These are phyloP conservation scores for Calliphora vomitoria DNA, from an alignment of 2,888 invertebrate species.

Conservation along the genomic window DNA sequence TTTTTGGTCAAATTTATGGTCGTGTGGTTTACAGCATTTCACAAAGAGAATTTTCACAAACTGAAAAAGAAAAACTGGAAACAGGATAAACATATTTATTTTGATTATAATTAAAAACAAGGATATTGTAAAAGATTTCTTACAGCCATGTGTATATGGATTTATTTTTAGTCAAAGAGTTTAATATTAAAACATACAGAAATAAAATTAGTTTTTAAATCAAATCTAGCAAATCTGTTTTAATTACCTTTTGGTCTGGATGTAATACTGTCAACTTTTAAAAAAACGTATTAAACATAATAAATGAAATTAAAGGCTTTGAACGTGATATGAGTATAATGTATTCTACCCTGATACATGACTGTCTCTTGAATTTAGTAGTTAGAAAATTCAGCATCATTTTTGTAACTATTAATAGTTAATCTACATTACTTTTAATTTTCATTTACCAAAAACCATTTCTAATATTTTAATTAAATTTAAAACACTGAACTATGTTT, in stretches of 20 bases:
- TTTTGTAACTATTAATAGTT: background rate
- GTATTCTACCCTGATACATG: too few relatives aligned
- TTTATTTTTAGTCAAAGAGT: background rate
- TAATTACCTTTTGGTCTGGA: too few relatives aligned
- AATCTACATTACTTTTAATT: too few relatives aligned
- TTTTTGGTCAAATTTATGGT: constrained; percentile 51
- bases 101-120: background rate
- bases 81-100: background rate
- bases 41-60: constrained; percentile 29
- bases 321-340: too few relatives aligned
- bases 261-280: too few relatives aligned
- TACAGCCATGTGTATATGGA: background rate
- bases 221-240: background rate
- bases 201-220: background rate
- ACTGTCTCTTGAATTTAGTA: too few relatives aligned
- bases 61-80: background rate
- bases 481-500: background rate
- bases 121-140: background rate
- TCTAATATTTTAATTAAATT: too few relatives aligned
- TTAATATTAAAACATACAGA: background rate
- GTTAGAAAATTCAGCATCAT: too few relatives aligned
- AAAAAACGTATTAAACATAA: too few relatives aligned
- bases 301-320: too few relatives aligned
- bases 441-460: too few relatives aligned
- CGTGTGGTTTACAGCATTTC: constrained; percentile 26